Conservation (phyloP, 2,113 vertebrate genomes). For the zebrafish (Danio rerio) region DNA sequence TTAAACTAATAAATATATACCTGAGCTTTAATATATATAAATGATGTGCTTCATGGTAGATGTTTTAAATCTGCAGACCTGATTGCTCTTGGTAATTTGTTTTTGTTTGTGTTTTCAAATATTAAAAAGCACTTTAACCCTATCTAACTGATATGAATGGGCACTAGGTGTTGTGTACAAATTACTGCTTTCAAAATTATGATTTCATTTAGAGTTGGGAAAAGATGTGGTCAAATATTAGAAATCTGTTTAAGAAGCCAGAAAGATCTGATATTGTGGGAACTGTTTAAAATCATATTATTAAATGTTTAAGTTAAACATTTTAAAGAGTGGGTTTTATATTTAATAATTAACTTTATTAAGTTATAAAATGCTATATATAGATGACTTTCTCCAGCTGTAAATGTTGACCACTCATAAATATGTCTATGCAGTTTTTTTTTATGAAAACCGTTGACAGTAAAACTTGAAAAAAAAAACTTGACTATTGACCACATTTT, state of each 20-base stretch:
- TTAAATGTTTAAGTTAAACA: not conserved
- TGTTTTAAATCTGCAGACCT: slow-evolving; percentile 42
- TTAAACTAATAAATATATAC: slow-evolving; percentile 43
- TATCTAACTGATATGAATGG: not conserved
- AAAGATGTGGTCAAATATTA: not conserved
- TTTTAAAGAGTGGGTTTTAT: not conserved
- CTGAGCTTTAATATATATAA: slow-evolving; percentile 42
- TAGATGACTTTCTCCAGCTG: not conserved
- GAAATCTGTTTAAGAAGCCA: not conserved
- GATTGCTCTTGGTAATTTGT: slow-evolving; percentile 50
- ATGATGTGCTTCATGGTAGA: slow-evolving; percentile 59
- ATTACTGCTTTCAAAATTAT: not conserved
- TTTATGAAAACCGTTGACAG: not conserved
- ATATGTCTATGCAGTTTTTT: not conserved
- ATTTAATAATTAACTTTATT: not conserved
- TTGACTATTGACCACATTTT: not conserved
- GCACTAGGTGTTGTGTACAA: not conserved
- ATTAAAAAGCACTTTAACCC: slow-evolving; percentile 66
- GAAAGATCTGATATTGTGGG: not conserved
- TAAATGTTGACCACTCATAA: not conserved
- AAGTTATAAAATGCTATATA: not conserved
- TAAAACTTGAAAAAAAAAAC: not conserved
- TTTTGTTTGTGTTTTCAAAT: slow-evolving; percentile 54
- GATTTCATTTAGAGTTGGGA: not conserved
- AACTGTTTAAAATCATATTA: not conserved